Evolutionary conservation across 2,888 invertebrate species (phyloP), one percentile per base, ranked within the genome.

Genomic region (Eueremaeus valkanovi): DNA sequence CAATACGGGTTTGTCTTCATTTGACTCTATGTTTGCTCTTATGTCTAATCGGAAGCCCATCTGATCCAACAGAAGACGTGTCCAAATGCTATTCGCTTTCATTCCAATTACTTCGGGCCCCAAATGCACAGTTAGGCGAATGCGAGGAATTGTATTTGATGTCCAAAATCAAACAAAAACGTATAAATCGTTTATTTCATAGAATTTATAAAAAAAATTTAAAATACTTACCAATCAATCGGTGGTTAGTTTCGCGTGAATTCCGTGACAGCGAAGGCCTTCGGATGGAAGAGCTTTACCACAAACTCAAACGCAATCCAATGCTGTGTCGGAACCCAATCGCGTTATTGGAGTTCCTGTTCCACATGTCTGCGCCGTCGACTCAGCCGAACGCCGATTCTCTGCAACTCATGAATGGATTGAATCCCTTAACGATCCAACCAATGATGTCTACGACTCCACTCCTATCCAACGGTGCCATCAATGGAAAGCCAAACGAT

Each of bases 311-410:
- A 78, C 80, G 81, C 27, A 83, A 83, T 80, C 84, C 87, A 78
- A 66, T n/a, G n/a, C n/a, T 68, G 8, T 70, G 70, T 61, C 49
- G 36, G 40, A 75, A 73, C 45, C 73, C 73, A 63, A 73, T 68
- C 36, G 66, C 73, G 40, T 73, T 75, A 49, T 80, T 88, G 78
- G 84, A 86, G 58, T 83, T 89, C 77, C 82, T 89, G 63, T 80
- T 79, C 74, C 73, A 75, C 24, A 74, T 81, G 66, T 79, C 79
- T 74, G 78, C 75, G 18, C 6, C 68, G 3, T 21, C 42, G 21
- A 3, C 2, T 24, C n/a, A 68, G 2, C 9, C n/a, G 29, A 72
- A 36, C 27, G 11, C n/a, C 5, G 72, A 72, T 13, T 27, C 13
- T n/a, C 45, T 72, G 9, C 70, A 31, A n/a, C 18, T 11, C 16